These are phyloP conservation scores for Trilocha varians DNA, from an alignment of 2,888 invertebrate species.

Conservation along the genomic window DNA sequence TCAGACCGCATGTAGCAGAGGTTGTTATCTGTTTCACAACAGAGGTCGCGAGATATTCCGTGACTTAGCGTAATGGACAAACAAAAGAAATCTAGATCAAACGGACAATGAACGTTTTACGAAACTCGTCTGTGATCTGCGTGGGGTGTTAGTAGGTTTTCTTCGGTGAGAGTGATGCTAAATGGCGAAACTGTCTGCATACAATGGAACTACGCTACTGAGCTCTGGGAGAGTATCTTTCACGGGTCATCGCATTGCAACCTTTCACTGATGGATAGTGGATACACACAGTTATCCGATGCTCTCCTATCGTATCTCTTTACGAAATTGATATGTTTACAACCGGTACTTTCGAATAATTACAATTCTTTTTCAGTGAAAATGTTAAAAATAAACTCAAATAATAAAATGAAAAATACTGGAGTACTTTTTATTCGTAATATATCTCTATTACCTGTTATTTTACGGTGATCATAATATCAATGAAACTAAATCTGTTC, in stretches of 20 bases:
- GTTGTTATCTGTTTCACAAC: conserved; percentile 20
- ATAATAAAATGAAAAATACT: too few relatives aligned
- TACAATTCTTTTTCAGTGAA: background rate
- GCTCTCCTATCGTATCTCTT: conserved; percentile 2
- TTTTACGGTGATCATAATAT: background rate
- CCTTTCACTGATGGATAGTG: conserved; percentile 42
- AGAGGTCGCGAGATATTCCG: conserved; percentile 35
- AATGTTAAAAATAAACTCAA: too few relatives aligned
- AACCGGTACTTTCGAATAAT: background rate
- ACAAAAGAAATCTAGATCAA: conserved; percentile 59
- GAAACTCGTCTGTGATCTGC: conserved; percentile 54
- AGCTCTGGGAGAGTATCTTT: conserved; percentile 27
- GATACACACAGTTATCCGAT: conserved; percentile 4
- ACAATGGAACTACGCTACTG: conserved; percentile 42
- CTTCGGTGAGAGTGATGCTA: conserved; percentile 59
- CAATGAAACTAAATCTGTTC: background rate
- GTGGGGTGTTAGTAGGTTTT: conserved; percentile 52
- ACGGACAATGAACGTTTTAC: conserved; percentile 61
- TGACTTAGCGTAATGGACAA: conserved; percentile 29
- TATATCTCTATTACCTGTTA: too few relatives aligned
- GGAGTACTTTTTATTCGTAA: too few relatives aligned
- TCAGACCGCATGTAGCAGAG: conserved; percentile 1
- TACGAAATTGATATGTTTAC: background rate
- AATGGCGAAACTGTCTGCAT: conserved; percentile 52
- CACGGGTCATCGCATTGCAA: conserved; percentile 50